phyloP scores from a whole-genome alignment of 2,888 invertebrate species.

The Strigamia maritima region DNA sequence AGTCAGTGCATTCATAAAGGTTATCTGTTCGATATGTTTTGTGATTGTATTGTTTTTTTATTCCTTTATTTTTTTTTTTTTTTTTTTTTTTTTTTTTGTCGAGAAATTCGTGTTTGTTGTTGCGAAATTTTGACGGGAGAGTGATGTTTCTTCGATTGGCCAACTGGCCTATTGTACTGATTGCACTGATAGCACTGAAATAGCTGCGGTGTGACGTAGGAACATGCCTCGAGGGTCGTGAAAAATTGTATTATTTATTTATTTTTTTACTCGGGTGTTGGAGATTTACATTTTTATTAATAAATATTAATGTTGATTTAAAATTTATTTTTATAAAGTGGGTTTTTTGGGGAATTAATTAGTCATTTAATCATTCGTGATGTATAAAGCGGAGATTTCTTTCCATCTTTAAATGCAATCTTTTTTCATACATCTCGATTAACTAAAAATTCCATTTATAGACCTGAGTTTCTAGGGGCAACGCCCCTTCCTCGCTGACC shows the following conservation, averaged over 20 bases:
- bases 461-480: constrained; percentile 12
- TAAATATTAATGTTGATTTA: too few species aligned
- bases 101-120: neutral
- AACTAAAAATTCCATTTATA: neutral
- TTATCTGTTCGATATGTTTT: neutral
- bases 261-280: neutral
- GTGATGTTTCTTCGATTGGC: neutral
- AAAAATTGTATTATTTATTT: neutral
- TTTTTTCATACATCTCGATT: neutral
- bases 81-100: neutral
- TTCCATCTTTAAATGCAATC: neutral
- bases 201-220: neutral
- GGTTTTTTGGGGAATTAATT: too few species aligned
- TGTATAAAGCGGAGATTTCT: too few species aligned
- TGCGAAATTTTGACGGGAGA: neutral
- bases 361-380: too few species aligned
- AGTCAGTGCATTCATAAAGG: neutral
- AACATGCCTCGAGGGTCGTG: neutral
- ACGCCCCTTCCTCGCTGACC: neutral
- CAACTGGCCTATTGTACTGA: constrained; percentile 34
- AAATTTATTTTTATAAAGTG: too few species aligned
- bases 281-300: too few species aligned
- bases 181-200: too few species aligned
- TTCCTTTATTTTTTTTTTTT: neutral
- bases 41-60: constrained; percentile 17